Base-by-base conservation (phyloP, 2,113 vertebrate species). In the Pipa parva region DNA sequence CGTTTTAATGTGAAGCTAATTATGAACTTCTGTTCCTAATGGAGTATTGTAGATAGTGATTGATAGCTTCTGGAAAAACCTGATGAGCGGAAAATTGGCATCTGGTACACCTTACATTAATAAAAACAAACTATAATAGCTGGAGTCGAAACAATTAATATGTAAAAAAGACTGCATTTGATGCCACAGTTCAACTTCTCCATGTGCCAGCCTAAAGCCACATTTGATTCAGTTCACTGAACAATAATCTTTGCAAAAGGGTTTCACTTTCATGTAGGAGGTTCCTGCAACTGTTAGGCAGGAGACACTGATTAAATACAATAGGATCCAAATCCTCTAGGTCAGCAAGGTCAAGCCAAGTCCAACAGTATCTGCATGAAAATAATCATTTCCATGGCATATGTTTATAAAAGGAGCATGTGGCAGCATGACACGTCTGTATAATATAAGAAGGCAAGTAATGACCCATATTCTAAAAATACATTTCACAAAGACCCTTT, bases 91-190 rank as follows among this genome's bases (percentile, higher is more conserved):
- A 55, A 68, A 73, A 75, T 50, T 60, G 74, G 67, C 84, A 77
- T 78, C 79, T 78, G 77, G 75, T 57, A 64, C 66, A 71, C 63
- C 78, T 74, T 67, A 77, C 75, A 77, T 72, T 73, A 45, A 73
- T 72, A 73, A 4, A n/a, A 0, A 29, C 45, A 18, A 0, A 58
- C 62, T 72, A 73, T 73, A 74, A 76, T 72, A 63, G 65, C 72
- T 71, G 24, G 63, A 26, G 63, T 28, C 63, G 63, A 66, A 62
- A 62, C 78, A 71, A 50, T 72, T 74, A 73, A 77, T 72, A 57
- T 7, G 66, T 39, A 75, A 67, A 74, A 77, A 75, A 64, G 73
- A 77, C 55, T 55, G 27, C 28, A 20, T 71, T 64, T 73, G 74
- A 82, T 66, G 74, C 72, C 71, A 72, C 62, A 20, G 56, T 11